Evolutionary conservation across 1,140 invertebrate species (phyloP).

Genomic region (Lepidurus packardi): DNA sequence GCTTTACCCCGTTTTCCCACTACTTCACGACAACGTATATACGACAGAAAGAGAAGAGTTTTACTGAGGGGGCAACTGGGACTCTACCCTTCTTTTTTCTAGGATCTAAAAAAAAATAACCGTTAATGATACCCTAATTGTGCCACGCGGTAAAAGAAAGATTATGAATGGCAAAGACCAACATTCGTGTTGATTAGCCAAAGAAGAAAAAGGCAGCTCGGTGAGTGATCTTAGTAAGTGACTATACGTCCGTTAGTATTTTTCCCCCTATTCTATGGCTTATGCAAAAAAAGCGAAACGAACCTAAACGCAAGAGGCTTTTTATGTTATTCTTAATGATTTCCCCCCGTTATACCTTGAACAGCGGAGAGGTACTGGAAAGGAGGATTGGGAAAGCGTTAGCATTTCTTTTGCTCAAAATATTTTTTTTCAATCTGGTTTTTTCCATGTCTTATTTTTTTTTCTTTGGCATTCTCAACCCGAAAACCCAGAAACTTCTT

Average conservation of each 20-base stretch:
- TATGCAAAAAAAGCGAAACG: neutral
- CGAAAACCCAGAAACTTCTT: neutral
- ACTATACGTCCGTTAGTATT: neutral
- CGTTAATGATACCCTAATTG: neutral
- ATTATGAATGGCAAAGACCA: neutral
- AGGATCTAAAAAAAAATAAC: neutral
- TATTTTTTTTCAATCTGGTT: neutral
- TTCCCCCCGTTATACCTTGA: neutral
- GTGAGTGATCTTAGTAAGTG: neutral
- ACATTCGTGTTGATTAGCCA: neutral
- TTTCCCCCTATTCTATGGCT: neutral
- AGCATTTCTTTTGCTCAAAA: neutral
- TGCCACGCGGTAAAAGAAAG: neutral
- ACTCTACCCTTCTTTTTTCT: neutral
- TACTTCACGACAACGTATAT: neutral
- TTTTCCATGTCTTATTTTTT: neutral
- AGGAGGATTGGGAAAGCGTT: neutral
- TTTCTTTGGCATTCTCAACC: neutral
- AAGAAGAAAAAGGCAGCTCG: conserved; percentile 1
- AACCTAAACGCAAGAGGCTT: neutral
- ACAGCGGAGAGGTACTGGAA: neutral
- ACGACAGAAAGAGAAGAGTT: too few relatives aligned
- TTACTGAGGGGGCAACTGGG: neutral
- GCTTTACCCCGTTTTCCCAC: neutral
- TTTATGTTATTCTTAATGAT: neutral